phyloP scores from a whole-genome alignment of 1,140 invertebrate genomes.

The Aradophagus sp. region DNA sequence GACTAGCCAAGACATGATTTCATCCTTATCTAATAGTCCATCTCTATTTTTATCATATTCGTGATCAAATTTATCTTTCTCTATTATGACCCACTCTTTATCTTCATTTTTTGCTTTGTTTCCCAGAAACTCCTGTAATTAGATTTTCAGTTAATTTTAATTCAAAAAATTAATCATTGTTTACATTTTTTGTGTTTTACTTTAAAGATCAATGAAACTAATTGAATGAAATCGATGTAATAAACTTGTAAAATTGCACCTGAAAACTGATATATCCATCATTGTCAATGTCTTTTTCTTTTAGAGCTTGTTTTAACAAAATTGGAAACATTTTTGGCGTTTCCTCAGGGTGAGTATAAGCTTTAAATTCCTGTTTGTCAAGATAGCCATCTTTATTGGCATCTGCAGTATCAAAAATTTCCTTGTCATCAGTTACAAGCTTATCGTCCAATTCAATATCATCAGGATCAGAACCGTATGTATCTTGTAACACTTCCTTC shows the following conservation, averaged over 20 bases:
- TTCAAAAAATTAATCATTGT: neutral
- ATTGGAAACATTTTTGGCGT: slow-evolving; percentile 90
- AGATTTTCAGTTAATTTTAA: too few species aligned
- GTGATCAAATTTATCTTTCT: slow-evolving; percentile 93
- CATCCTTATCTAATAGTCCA: slow-evolving; percentile 84
- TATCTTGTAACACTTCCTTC: slow-evolving; percentile 90
- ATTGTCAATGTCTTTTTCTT: slow-evolving; percentile 88
- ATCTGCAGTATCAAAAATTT: slow-evolving; percentile 92
- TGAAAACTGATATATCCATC: slow-evolving; percentile 88
- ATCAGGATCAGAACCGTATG: slow-evolving; percentile 83
- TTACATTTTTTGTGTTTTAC: too few species aligned
- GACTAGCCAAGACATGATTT: slow-evolving; percentile 92
- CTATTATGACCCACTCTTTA: slow-evolving; percentile 87
- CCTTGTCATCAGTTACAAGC: slow-evolving; percentile 86
- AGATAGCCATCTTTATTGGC: slow-evolving; percentile 87
- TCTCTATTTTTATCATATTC: slow-evolving; percentile 93
- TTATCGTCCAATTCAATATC: slow-evolving; percentile 73
- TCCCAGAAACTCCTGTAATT: slow-evolving; percentile 83
- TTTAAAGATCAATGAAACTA: too few species aligned
- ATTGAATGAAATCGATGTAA: too few species aligned
- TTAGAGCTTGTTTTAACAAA: slow-evolving; percentile 87
- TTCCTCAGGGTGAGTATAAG: slow-evolving; percentile 96
- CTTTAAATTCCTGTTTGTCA: slow-evolving; percentile 86
- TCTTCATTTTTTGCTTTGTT: slow-evolving; percentile 83
- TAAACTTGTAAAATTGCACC: too few species aligned